A percentile compares a stretch with the other conserved stretches of the same genome.
These are phyloP conservation scores for Brachyptera risi DNA, from an alignment of 2,888 invertebrate species.

Conservation along the genomic window DNA sequence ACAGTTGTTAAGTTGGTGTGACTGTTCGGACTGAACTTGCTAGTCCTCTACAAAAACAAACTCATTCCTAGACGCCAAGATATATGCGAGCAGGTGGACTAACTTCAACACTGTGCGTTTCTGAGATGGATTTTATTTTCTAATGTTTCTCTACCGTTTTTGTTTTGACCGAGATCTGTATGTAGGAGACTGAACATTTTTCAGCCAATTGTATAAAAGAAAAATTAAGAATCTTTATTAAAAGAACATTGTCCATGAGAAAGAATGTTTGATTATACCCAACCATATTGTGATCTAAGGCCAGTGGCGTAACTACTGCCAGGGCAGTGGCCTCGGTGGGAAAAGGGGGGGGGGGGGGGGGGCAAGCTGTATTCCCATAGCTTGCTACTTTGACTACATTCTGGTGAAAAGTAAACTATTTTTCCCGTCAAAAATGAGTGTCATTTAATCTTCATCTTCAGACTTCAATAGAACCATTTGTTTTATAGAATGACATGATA, in stretches of 20 bases:
- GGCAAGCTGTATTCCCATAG: too few relatives aligned
- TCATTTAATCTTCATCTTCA: too few relatives aligned
- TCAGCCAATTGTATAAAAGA: conserved; percentile 49
- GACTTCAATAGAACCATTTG: too few relatives aligned
- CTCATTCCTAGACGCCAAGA: conserved; percentile 29
- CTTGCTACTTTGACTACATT: too few relatives aligned
- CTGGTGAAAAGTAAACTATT: too few relatives aligned
- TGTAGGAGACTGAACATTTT: conserved; percentile 45
- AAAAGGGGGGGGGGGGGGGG: too few relatives aligned
- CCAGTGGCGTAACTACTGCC: too few relatives aligned
- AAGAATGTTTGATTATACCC: too few relatives aligned
- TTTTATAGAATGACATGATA: too few relatives aligned
- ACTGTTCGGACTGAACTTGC: conserved; percentile 31
- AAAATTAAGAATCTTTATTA: conserved; percentile 49
- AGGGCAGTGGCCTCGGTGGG: too few relatives aligned
- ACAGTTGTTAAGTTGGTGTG: conserved; percentile 24
- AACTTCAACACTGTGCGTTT: conserved; percentile 28
- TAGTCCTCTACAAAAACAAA: conserved; percentile 31
- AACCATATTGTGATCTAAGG: too few relatives aligned
- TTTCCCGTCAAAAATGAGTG: too few relatives aligned
- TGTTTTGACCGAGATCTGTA: conserved; percentile 42
- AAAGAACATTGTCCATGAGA: conserved; percentile 37
- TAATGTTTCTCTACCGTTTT: conserved; percentile 27
- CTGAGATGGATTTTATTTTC: conserved; percentile 30
- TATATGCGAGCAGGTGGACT: conserved; percentile 22